Base-by-base conservation (phyloP, 35 echinoderm and acorn worm species). In the Holothuria glaberrima region DNA sequence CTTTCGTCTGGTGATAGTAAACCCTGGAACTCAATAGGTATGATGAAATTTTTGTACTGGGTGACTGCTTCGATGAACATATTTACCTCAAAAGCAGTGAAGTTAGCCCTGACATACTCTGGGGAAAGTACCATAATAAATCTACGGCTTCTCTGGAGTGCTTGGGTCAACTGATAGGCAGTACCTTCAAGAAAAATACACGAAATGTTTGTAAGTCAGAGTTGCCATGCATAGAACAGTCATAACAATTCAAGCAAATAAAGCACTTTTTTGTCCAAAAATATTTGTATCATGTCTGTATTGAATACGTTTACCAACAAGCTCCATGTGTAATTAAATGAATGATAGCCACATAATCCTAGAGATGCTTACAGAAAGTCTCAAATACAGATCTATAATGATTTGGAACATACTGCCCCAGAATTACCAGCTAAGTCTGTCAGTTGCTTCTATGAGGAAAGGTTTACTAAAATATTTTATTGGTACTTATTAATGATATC, bases 51-150 rank as follows among this genome's bases (percentile, higher is more conserved):
- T 61, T 83, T 83, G 52, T 83, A 83, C 18, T 33, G 21, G n/a
- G 57, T 83, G 3, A 83, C 48, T 0, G 57, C 28, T 61, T 84
- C 80, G 6, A 84, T 17, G 26, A 61, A 60, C 22, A 84, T 32
- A 33, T 84, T 84, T 6, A 84, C 27, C 57, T 84, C 80, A 36
- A 33, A 84, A 1, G 52, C 4, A 63, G 80, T 84, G 80, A 84
- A 84, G 31, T 61, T 84, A 58, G 80, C 80, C 34, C 56, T 60
- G 46, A 84, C 27, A n/a, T 84, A 84, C 9, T 63, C 80, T 20
- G 80, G 80, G 13, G 80, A 84, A 9, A 84, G 80, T 1, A 84
- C 80, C 80, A 84, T 84, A 12, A 84, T 61, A 10, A 84, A 84
- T 22, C 80, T 48, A 32, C 80, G 52, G 30, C 80, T 84, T 21